Conservation (phyloP, 2,113 vertebrate genomes). For the Antechinus stuartii region DNA sequence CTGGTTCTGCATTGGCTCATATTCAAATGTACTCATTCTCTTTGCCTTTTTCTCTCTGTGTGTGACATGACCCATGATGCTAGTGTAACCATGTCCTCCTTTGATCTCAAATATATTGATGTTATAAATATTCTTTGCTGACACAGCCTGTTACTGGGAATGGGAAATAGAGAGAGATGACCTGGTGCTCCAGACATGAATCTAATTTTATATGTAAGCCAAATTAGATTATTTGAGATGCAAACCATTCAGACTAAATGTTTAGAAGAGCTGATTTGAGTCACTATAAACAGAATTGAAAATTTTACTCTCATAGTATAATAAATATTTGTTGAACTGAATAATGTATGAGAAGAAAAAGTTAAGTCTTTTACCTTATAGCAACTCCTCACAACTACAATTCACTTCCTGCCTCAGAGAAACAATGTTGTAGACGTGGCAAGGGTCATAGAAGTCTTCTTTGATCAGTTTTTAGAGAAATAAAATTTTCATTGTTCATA, state of each 20-base stretch:
- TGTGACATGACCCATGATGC: background rate
- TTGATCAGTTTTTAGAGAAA: slow-evolving; percentile 60
- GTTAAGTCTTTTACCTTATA: slow-evolving; percentile 71
- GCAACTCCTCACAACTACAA: slow-evolving; percentile 68
- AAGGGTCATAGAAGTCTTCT: slow-evolving; percentile 63
- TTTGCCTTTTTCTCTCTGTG: background rate
- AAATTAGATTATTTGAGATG: slow-evolving; percentile 41
- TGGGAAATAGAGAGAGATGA: slow-evolving; percentile 18
- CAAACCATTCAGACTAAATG: slow-evolving; percentile 52
- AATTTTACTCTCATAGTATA: slow-evolving; percentile 36
- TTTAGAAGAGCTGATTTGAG: slow-evolving; percentile 56
- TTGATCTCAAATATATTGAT: slow-evolving; percentile 51
- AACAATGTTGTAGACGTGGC: slow-evolving; percentile 70
- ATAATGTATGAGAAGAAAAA: slow-evolving; percentile 69
- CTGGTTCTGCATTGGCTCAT: background rate
- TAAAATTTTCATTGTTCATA: slow-evolving; percentile 74
- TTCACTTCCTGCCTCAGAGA: slow-evolving; percentile 79
- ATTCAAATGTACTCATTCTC: background rate
- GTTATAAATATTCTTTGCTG: background rate
- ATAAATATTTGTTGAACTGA: background rate
- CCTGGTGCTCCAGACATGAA: background rate
- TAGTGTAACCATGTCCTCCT: slow-evolving; percentile 9
- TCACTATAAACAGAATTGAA: slow-evolving; percentile 60
- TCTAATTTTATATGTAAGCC: slow-evolving; percentile 54
- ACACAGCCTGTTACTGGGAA: slow-evolving; percentile 31